Evolutionary conservation across 2,888 invertebrate genomes (phyloP).

Genomic region (Drosophila infuscata): DNA sequence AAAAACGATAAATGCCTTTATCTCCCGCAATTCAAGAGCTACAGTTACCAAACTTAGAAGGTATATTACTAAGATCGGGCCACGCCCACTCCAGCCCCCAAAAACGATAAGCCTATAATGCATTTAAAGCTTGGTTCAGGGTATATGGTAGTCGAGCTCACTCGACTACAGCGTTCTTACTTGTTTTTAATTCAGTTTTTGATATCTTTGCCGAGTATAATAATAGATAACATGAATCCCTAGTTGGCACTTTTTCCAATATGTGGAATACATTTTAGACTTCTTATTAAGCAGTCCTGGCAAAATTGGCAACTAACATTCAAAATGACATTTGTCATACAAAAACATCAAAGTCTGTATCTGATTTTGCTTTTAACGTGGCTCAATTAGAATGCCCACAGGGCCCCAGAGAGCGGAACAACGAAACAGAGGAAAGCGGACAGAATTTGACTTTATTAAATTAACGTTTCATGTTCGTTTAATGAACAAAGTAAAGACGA

Average conservation of each 20-base stretch:
- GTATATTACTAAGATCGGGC: too few species aligned
- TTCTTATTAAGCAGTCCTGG: neutral
- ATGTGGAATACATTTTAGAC: neutral
- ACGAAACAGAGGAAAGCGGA: slow-evolving; percentile 31
- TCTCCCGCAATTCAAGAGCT: too few species aligned
- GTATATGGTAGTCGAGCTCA: too few species aligned
- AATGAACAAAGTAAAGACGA: slow-evolving; percentile 79
- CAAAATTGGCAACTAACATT: neutral
- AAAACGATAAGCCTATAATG: too few species aligned
- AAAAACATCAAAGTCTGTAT: slow-evolving; percentile 42
- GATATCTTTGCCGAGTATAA: neutral
- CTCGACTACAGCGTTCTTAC: too few species aligned
- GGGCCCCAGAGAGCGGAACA: slow-evolving; percentile 7
- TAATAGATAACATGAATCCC: neutral
- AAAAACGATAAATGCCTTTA: too few species aligned
- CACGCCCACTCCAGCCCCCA: too few species aligned
- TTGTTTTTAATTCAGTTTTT: neutral
- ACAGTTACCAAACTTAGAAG: too few species aligned
- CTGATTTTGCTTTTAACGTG: slow-evolving; percentile 33
- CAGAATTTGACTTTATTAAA: slow-evolving; percentile 77
- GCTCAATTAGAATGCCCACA: slow-evolving; percentile 43
- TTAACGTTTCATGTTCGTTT: slow-evolving; percentile 81
- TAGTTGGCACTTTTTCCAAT: neutral
- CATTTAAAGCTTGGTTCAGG: too few species aligned
- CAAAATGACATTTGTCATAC: slow-evolving; percentile 10